Conservation (phyloP, 2,797 vertebrate species). For the Simalia tracyae region DNA sequence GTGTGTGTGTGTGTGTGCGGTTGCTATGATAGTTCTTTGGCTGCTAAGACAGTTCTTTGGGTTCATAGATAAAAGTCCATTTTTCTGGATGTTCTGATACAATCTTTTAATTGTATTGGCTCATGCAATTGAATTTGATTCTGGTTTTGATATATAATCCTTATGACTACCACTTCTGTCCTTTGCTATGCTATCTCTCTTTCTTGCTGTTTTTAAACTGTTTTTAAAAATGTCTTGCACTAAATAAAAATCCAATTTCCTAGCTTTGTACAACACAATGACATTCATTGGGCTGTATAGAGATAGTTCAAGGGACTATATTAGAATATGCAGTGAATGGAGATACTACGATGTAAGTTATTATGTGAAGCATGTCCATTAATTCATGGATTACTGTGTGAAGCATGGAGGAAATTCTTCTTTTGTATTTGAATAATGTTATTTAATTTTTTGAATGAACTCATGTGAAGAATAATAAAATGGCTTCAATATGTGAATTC, state of each 20-base stretch:
- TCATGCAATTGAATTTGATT: background rate
- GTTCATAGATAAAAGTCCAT: background rate
- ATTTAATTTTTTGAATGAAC: conserved; percentile 52
- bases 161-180: background rate
- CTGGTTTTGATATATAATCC: background rate
- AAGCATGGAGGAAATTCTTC: conserved; percentile 38
- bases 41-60: background rate
- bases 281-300: background rate
- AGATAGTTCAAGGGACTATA: conserved; percentile 17
- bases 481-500: conserved; percentile 43
- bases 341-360: conserved; percentile 42
- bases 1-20: background rate
- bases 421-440: conserved; percentile 48
- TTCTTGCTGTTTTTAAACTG: background rate
- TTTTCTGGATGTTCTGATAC: no score
- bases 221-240: background rate
- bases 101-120: background rate
- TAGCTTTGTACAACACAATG: background rate
- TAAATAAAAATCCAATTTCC: background rate
- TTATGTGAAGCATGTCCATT: conserved; percentile 49
- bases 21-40: background rate
- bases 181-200: background rate
- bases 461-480: conserved; percentile 43
- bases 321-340: conserved; percentile 35
- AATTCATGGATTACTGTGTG: background rate